These are phyloP conservation scores for Oceanodroma tethys DNA, from an alignment of 2,113 vertebrate genomes.

Conservation along the genomic window DNA sequence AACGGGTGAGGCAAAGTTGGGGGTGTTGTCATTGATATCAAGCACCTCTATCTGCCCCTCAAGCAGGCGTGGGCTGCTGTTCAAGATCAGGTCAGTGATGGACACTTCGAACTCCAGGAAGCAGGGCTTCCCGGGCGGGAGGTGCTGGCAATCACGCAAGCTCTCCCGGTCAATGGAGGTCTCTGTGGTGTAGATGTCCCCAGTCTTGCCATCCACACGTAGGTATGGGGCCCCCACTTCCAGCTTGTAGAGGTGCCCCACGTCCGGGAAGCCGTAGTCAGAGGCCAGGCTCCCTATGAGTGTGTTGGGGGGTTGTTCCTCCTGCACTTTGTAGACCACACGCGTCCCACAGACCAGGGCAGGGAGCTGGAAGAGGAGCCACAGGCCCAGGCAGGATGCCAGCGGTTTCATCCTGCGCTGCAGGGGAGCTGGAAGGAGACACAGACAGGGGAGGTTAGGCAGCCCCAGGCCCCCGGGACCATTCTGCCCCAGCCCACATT, in stretches of 20 bases:
- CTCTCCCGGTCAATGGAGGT: conserved; percentile 90
- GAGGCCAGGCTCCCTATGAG: conserved; percentile 91
- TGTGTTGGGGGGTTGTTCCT: conserved; percentile 94
- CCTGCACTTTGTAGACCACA: conserved; percentile 83
- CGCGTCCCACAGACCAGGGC: conserved; percentile 58
- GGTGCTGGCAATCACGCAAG: conserved; percentile 87
- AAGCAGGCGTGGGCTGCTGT: conserved; percentile 83
- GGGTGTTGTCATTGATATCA: conserved; percentile 98
- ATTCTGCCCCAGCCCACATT: background rate
- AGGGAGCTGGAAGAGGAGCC: conserved; percentile 71
- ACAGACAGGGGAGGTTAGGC: conserved; percentile 10
- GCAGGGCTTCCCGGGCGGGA: conserved; percentile 84
- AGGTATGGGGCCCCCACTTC: conserved; percentile 91
- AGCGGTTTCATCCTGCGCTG: conserved; percentile 54
- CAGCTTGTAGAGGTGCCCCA: conserved; percentile 94
- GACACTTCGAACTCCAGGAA: conserved; percentile 96
- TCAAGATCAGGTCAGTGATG: conserved; percentile 89
- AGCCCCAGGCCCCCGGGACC: background rate
- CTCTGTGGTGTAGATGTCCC: conserved; percentile 96
- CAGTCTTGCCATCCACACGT: conserved; percentile 92
- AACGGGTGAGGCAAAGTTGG: conserved; percentile 91
- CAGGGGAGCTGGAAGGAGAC: conserved; percentile 65
- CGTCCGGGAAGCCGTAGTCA: conserved; percentile 88
- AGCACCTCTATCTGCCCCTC: conserved; percentile 94
- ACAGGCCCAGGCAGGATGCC: conserved; percentile 63